phyloP scores from a whole-genome alignment of 2,797 vertebrate species.

The Myotis vivesi region DNA sequence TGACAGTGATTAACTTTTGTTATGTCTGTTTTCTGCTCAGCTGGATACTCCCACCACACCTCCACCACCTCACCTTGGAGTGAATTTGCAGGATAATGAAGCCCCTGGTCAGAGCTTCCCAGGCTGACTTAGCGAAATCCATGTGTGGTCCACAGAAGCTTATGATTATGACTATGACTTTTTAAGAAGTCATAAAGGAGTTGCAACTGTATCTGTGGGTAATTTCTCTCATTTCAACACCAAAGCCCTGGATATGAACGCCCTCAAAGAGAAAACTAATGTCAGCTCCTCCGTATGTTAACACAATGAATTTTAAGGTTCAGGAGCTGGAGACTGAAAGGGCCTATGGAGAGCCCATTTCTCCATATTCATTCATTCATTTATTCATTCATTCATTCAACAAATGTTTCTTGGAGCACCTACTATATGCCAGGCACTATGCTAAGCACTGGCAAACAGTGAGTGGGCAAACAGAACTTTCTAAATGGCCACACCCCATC shows the following conservation, averaged over 20 bases:
- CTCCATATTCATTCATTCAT: not conserved
- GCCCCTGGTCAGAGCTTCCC: not conserved
- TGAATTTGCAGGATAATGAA: not conserved
- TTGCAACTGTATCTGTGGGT: not conserved
- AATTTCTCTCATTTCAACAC: not conserved
- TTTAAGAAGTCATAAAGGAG: not conserved
- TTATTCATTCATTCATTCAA: not conserved
- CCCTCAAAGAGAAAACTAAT: not conserved
- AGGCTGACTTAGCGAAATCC: not conserved
- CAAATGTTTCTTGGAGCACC: not conserved
- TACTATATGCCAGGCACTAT: not conserved
- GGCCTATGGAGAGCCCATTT: not conserved
- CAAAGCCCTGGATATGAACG: not conserved
- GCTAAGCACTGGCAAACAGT: not conserved
- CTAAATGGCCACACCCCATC: not conserved
- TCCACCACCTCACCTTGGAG: too few relatives aligned
- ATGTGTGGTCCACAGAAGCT: not conserved
- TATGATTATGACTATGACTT: not conserved
- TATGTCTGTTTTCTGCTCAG: not conserved
- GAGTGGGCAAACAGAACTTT: not conserved
- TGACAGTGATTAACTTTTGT: not conserved
- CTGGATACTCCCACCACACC: not conserved
- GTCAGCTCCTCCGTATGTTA: not conserved
- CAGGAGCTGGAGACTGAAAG: not conserved
- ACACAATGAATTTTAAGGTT: not conserved